A percentile compares a stretch with the other conserved stretches of the same genome.
Conservation (phyloP, 1,140 invertebrate genomes). For the Euwallacea similis region DNA sequence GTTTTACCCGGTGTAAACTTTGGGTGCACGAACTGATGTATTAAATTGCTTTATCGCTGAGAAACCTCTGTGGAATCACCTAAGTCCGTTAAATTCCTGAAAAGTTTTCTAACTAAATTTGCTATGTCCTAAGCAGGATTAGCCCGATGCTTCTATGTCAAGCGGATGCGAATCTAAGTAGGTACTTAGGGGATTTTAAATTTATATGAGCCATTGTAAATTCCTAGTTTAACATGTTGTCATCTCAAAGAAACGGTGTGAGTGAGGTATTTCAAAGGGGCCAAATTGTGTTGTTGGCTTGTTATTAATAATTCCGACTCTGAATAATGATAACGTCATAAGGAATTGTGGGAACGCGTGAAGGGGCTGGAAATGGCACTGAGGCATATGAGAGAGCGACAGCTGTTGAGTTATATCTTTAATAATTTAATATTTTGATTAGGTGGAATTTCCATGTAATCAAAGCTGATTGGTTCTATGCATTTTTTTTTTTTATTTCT, state of each 20-base stretch:
- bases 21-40: conserved; percentile 15
- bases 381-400: no score
- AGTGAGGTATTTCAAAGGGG: not conserved
- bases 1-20: conserved; percentile 6
- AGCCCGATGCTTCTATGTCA: conserved; percentile 15
- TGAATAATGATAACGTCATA: not conserved
- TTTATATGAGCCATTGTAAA: conserved; percentile 15
- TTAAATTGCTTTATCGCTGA: conserved; percentile 21
- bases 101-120: conserved; percentile 23
- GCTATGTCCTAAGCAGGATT: conserved; percentile 17
- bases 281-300: not conserved
- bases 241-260: not conserved
- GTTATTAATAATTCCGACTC: conserved; percentile 4
- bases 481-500: no score
- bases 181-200: conserved; percentile 20
- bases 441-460: no score
- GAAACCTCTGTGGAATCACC: conserved; percentile 25
- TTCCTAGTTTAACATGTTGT: conserved; percentile 8
- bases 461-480: no score
- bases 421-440: no score
- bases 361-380: no score
- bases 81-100: conserved; percentile 28
- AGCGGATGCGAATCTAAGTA: conserved; percentile 15
- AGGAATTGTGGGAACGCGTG: no score
- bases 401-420: no score